A percentile compares a stretch with the other conserved stretches of the same genome.
Evolutionary conservation across 2,113 vertebrate species (phyloP).

Genomic region (Sceloporus tristichus): DNA sequence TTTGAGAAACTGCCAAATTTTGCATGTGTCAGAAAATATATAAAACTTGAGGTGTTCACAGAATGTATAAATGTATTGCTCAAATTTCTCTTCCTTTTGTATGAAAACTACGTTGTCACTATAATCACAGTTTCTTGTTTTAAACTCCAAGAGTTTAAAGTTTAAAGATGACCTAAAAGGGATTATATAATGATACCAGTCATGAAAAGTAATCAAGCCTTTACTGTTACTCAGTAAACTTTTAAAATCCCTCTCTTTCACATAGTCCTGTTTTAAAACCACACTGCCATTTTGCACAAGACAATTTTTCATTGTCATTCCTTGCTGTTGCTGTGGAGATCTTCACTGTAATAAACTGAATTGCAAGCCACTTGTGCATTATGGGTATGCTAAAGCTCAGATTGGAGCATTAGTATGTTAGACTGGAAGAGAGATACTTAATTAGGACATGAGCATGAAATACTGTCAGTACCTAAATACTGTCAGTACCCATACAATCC

Average conservation of each 20-base stretch:
- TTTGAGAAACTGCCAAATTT: not conserved
- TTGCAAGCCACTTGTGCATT: not conserved
- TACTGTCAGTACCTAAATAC: no score
- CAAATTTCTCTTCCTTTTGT: not conserved
- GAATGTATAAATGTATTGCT: no score
- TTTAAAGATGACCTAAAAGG: not conserved
- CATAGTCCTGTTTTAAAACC: not conserved
- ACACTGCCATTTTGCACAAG: not conserved
- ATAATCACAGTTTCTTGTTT: not conserved
- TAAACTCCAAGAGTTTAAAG: not conserved
- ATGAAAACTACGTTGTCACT: not conserved
- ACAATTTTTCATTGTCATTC: not conserved
- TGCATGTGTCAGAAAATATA: not conserved
- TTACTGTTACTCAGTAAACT: not conserved
- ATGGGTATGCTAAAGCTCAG: no score
- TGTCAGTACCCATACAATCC: no score
- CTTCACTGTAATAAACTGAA: not conserved
- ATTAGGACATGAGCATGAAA: no score
- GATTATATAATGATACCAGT: not conserved
- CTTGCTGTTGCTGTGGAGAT: not conserved
- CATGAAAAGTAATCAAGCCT: no score
- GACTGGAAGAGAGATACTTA: no score
- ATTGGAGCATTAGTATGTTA: no score
- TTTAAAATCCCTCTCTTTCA: not conserved
- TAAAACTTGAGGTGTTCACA: not conserved